Evolutionary conservation across 30 jellyfish, hydroid and myxozoan species (phyloP).

Genomic region (Rhopilema esculentum): DNA sequence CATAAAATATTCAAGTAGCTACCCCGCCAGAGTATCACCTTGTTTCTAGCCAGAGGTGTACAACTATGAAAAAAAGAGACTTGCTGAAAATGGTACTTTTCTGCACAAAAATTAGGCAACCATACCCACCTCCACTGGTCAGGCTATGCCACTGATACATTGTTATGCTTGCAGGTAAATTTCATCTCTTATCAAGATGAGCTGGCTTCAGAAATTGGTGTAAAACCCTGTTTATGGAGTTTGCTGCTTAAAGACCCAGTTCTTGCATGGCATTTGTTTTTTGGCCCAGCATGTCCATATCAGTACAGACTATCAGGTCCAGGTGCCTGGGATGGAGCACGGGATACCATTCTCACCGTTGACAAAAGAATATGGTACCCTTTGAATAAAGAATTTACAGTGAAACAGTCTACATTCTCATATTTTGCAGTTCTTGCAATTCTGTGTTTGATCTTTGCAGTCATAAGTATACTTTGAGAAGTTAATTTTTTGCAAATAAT

Average conservation of each 20-base stretch:
- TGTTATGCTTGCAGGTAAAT: slow-evolving; percentile 46
- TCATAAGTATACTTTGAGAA: no score
- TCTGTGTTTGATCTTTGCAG: not conserved
- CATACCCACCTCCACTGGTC: no score
- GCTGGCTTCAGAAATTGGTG: slow-evolving; percentile 84
- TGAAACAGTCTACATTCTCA: not conserved
- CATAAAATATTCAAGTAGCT: no score
- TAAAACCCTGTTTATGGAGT: slow-evolving; percentile 56
- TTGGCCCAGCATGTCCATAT: slow-evolving; percentile 72
- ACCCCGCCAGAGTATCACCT: no score
- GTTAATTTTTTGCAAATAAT: no score
- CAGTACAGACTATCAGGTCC: slow-evolving; percentile 95
- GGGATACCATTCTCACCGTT: slow-evolving; percentile 74
- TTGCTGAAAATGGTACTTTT: no score
- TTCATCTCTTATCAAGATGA: slow-evolving; percentile 81
- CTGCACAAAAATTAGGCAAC: no score
- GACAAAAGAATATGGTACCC: slow-evolving; percentile 62
- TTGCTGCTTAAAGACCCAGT: slow-evolving; percentile 78
- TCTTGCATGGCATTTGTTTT: slow-evolving; percentile 65
- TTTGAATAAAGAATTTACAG: not conserved
- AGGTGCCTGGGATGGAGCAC: slow-evolving; percentile 88
- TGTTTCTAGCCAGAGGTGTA: no score
- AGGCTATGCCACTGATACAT: no score
- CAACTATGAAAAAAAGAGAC: no score
- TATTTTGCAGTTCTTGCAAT: no score